Evolutionary conservation across 2,113 vertebrate species (phyloP), one percentile per base, ranked within the genome.

Genomic region (Arothron firmamentum): DNA sequence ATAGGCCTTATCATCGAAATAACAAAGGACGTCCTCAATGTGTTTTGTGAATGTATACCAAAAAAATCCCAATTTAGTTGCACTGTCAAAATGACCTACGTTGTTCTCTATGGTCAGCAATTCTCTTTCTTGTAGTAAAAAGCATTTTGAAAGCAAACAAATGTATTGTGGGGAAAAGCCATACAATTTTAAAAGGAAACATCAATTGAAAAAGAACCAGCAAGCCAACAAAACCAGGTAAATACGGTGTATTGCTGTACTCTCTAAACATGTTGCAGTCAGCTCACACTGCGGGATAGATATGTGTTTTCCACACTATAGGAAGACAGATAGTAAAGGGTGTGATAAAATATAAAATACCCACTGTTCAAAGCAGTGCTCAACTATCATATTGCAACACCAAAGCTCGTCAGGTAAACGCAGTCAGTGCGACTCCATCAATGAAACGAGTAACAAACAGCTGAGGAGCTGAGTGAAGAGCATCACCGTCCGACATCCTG

Each of bases 251-350:
- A 91, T 92, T 92, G 90, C 89, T 89, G 82, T 88, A 84, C 82
- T 89, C 76, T 88, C 74, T 83, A 90, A 87, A 82, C 70, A 87
- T 81, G 79, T 85, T 85, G 86, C 82, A 86, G 79, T 86, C 68
- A 79, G 81, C 79, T 74, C 80, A 84, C 84, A 87, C 84, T 83
- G 85, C 74, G 71, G 87, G 83, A 85, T 85, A 88, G 76, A 87
- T 87, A 85, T 86, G 85, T 87, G 85, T 83, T 84, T 62, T 80
- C 79, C 87, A 88, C 77, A 86, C 84, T 72, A 67, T 87, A 90
- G 90, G 91, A 92, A 91, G 89, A 92, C 91, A 77, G 80, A 90
- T 89, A 83, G 85, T 87, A 87, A 84, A 89, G 85, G 89, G 82
- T 67, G 80, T 84, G 80, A 86, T 86, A 77, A 87, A 88, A 84